A percentile compares a stretch with the other conserved stretches of the same genome.
Conservation (phyloP, 2,888 invertebrate genomes). For the Scaptomyza tumidula region DNA sequence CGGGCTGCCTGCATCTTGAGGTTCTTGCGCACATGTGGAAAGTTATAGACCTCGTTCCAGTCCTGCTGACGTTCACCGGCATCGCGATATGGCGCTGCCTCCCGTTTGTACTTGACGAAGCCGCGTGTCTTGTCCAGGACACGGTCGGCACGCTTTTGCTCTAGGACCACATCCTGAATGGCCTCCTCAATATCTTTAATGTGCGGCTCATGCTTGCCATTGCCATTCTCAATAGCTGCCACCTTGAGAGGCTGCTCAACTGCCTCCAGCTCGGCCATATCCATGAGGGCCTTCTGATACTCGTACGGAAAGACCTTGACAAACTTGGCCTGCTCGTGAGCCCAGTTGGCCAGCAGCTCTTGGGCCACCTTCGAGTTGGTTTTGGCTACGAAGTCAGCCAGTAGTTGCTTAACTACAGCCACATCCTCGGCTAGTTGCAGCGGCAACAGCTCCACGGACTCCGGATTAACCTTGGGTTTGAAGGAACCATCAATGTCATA, state of each 20-base stretch:
- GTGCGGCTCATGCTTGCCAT: conserved; percentile 85
- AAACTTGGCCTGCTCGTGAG: conserved; percentile 90
- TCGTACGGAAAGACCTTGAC: conserved; percentile 99
- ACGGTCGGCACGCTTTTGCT: conserved; percentile 92
- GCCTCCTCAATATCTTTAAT: conserved; percentile 95
- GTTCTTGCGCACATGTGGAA: conserved; percentile 93
- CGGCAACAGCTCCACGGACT: conserved; percentile 96
- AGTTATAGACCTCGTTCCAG: conserved; percentile 98
- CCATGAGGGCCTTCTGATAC: conserved; percentile 94
- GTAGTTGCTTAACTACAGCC: conserved; percentile 89
- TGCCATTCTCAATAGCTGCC: conserved; percentile 79
- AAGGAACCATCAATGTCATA: conserved; percentile 95
- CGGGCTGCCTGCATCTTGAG: conserved; percentile 95
- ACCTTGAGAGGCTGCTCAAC: conserved; percentile 67
- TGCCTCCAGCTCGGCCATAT: conserved; percentile 85
- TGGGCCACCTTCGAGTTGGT: conserved; percentile 95
- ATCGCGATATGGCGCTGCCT: conserved; percentile 93
- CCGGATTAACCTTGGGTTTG: conserved; percentile 95
- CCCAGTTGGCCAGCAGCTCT: conserved; percentile 92
- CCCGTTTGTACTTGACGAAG: conserved; percentile 98
- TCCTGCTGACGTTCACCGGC: conserved; percentile 94
- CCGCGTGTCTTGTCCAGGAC: conserved; percentile 94
- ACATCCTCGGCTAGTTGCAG: conserved; percentile 92
- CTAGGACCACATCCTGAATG: conserved; percentile 90
- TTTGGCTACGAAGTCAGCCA: conserved; percentile 93